Evolutionary conservation across 2,113 vertebrate species (phyloP), one percentile per base, ranked within the genome.

Genomic region (Epinephelus fuscoguttatus): DNA sequence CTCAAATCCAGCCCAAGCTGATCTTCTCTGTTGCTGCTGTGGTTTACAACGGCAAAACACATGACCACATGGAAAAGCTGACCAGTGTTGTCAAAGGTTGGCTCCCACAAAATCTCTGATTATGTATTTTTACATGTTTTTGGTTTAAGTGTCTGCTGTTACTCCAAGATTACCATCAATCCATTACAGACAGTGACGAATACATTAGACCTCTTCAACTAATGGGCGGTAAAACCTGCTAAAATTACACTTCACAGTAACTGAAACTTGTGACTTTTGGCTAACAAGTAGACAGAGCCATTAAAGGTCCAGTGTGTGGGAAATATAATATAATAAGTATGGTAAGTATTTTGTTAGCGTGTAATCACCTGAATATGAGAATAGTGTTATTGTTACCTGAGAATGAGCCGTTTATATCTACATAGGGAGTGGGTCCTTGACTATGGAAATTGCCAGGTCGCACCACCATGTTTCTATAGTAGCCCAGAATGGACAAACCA

Each of bases 21-120:
- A 96, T 99, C 88, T 98, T 99, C 91, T 99, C 98, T 0, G 98
- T 99, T 0, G 96, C 98, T 57, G 97, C 97, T 0, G 98, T 99
- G 17, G 82, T 98, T 59, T 99, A 99, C 93, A 99, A 99, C 1
- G 95, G 97, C 86, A 99, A 97, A 90, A 94, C 95, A 5, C 97
- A 99, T 0, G 92, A 95, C 82, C 98, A 99, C 92, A 84, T 99
- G 95, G 97, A 98, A 42, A 99, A 99, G 87, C 95, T 99, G 59
- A 96, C 87, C 71, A 97, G 87, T 33, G 97, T 99, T 6, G 96
- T 98, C 14, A 97, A 97, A 97, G 98, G 98, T 94, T 19, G 11
- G 83, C 33, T 14, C 12, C 25, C 10, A 19, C 15, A 17, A 61
- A 13, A 62, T 37, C 1, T 45, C 57, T 57, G 7, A 69, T 8